Evolutionary conservation across 2,113 vertebrate species (phyloP).

Genomic region (Brevimyrus niger): DNA sequence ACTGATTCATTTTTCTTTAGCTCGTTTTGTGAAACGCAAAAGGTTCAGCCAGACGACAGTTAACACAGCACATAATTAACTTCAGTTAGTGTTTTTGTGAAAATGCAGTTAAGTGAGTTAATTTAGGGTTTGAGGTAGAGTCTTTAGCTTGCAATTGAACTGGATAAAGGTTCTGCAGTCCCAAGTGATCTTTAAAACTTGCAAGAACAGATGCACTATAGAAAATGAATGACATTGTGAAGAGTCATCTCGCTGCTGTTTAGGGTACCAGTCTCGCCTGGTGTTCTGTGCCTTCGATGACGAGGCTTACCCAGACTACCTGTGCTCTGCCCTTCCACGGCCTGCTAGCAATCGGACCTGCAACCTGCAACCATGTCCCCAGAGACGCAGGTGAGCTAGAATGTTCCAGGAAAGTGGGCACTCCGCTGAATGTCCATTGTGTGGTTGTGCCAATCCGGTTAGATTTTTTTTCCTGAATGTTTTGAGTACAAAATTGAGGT

Average conservation of each 20-base stretch:
- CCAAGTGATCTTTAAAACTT: neutral
- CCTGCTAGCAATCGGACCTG: conserved; percentile 75
- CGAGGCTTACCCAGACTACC: conserved; percentile 75
- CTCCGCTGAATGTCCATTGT: neutral
- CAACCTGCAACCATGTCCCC: conserved; percentile 74
- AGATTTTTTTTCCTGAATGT: neutral
- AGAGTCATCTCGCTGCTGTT: neutral
- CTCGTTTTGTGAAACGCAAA: neutral
- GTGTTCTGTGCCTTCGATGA: conserved; percentile 85
- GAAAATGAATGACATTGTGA: neutral
- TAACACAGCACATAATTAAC: neutral
- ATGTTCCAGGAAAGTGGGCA: neutral
- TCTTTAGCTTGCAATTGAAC: neutral
- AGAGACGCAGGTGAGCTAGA: conserved; percentile 65
- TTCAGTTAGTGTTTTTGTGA: neutral
- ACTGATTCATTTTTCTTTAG: neutral
- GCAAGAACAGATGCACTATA: neutral
- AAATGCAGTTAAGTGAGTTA: neutral
- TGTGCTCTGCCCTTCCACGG: conserved; percentile 67
- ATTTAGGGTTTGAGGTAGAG: neutral
- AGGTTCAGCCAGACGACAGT: no score
- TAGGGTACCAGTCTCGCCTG: conserved; percentile 81
- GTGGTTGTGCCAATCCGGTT: neutral
- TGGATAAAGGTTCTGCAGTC: neutral
- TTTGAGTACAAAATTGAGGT: neutral